Evolutionary conservation across 1,140 invertebrate species (phyloP), one percentile per base, ranked within the genome.

Genomic region (Aphelinus atriplicis): DNA sequence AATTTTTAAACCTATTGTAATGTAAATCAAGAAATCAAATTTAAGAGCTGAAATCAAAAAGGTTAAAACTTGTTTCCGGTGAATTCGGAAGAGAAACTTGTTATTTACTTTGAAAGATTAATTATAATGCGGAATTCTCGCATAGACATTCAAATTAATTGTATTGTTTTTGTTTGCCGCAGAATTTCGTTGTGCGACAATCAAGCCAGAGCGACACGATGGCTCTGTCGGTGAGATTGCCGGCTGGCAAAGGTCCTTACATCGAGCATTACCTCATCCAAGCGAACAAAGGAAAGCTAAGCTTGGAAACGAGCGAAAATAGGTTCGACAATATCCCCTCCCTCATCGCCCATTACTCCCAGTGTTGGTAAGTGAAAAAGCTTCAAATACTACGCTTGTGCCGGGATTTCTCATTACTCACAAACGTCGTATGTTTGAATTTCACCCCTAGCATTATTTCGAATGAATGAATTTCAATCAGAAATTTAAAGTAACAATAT

Each of bases 201-300:
- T 98, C 96, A 7, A 98, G 95, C 83, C 95, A 97, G 83, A 91
- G 92, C 3, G 93, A 95, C 79, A 97, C 96, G 43, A 97, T 98
- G 95, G 97, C 97, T 26, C 91, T 99, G 64, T 97, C 96, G 47
- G 96, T 98, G 45, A 92, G 96, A 62, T 88, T 98, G 78, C 95
- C 95, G 1, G 90, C 92, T 45, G 93, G 94, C 80, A 95, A 94
- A 80, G 95, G 95, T 4, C 94, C 95, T 4, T 95, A 96, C 85
- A 96, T 98, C 77, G 96, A 98, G 83, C 97, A 99, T 87, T 98
- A 98, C 88, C 90, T 99, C 73, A 96, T 99, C 63, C 96, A 98
- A 84, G 93, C 94, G 9, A 91, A 92, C 68, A 91, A 92, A 65
- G 92, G 93, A 67, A 92, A 94, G 76, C 90, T 97, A 74, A 94